Conservation (phyloP, 1,140 invertebrate genomes). For the Euschistus heros region DNA sequence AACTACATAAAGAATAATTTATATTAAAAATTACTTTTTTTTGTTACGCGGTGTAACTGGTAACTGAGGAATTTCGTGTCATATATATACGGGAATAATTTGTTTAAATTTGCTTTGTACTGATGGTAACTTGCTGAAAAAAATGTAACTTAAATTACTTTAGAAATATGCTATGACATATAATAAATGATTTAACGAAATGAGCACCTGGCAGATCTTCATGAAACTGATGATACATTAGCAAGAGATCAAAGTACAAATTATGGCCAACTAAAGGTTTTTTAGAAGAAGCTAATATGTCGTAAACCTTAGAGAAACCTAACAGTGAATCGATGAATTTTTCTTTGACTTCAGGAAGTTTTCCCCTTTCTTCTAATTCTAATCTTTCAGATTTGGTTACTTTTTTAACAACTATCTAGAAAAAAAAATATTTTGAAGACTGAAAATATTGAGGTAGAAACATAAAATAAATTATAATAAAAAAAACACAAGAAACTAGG, state of each 20-base stretch:
- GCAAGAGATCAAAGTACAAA: conserved; percentile 53
- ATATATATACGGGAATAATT: conserved; percentile 53
- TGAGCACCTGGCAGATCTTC: conserved; percentile 47
- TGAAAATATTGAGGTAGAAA: not conserved
- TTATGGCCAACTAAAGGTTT: conserved; percentile 71
- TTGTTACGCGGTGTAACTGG: conserved; percentile 35
- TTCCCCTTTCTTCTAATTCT: conserved; percentile 36
- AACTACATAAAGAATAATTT: too few species aligned
- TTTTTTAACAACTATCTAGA: conserved; percentile 35
- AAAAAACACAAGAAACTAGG: not conserved
- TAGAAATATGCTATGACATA: not conserved
- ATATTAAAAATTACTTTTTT: not conserved
- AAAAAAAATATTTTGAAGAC: conserved; percentile 10
- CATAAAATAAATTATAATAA: conserved; percentile 2
- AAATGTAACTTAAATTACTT: not conserved
- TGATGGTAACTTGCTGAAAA: conserved; percentile 24
- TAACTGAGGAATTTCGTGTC: conserved; percentile 60
- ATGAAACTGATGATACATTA: conserved; percentile 61
- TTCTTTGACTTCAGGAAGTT: conserved; percentile 33
- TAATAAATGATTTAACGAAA: conserved; percentile 3
- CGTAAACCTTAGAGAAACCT: conserved; percentile 58
- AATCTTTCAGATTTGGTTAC: conserved; percentile 31
- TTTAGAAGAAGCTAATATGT: conserved; percentile 42
- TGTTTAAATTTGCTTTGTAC: conserved; percentile 52
- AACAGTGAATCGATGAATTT: conserved; percentile 41